phyloP scores from a whole-genome alignment of 1,140 invertebrate genomes.

The Babylonia areolata region DNA sequence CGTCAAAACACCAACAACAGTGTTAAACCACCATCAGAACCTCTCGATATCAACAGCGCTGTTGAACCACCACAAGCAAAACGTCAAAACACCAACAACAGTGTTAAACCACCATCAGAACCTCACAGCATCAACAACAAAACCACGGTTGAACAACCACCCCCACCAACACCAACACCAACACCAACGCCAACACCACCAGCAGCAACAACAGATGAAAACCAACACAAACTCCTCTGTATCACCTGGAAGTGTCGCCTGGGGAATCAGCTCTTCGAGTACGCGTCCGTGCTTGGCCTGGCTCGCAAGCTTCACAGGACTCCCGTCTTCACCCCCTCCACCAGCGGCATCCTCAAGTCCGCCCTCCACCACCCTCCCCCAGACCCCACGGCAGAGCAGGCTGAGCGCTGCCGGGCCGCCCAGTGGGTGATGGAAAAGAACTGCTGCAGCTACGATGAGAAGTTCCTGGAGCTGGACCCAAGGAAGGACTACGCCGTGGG shows the following conservation, averaged over 20 bases:
- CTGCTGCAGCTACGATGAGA: constrained; percentile 48
- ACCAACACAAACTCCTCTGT: constrained; percentile 4
- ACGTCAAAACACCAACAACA: too few species aligned
- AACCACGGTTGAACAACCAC: too few species aligned
- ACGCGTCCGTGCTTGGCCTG: constrained; percentile 53
- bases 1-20: too few species aligned
- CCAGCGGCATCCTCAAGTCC: too few species aligned
- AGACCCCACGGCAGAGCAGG: neutral
- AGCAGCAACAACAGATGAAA: too few species aligned
- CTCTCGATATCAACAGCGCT: too few species aligned
- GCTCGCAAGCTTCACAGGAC: constrained; percentile 10
- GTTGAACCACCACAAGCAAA: too few species aligned
- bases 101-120: too few species aligned
- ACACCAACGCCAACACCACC: too few species aligned
- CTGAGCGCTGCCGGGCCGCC: neutral
- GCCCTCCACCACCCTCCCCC: neutral
- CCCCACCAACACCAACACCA: too few species aligned
- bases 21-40: too few species aligned
- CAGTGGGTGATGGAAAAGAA: neutral
- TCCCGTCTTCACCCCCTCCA: neutral
- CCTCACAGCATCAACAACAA: too few species aligned
- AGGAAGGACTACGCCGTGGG: constrained; percentile 42
- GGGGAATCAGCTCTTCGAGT: constrained; percentile 61
- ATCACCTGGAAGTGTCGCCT: constrained; percentile 29
- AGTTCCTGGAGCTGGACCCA: constrained; percentile 41